Evolutionary conservation across 2,113 vertebrate species (phyloP).

Genomic region (Oreotrochilus melanogaster): DNA sequence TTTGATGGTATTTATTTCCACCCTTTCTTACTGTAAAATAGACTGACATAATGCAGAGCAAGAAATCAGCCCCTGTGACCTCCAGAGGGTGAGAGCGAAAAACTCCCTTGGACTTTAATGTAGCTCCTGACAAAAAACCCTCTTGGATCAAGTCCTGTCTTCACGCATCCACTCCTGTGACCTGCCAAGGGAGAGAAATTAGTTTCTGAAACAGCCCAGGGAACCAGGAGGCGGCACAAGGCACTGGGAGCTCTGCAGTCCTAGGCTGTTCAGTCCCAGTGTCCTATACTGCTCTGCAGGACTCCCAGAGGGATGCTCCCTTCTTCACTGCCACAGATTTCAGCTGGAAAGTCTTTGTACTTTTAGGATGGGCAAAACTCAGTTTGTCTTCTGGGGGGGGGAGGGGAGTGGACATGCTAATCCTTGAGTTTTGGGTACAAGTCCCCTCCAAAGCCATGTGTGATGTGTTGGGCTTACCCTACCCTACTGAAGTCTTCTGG

Average conservation of each 20-base stretch:
- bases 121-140: neutral
- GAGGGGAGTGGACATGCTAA: rapidly evolving
- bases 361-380: neutral
- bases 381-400: neutral
- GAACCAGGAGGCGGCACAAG: neutral
- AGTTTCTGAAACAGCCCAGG: neutral
- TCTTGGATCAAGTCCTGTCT: neutral
- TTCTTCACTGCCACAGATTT: neutral
- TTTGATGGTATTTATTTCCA: slow-evolving; percentile 28
- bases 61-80: neutral
- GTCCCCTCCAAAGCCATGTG: neutral
- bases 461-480: neutral
- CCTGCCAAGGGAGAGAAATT: neutral
- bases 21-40: slow-evolving; percentile 34
- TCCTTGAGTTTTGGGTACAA: neutral
- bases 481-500: neutral
- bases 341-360: neutral
- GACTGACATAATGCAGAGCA: slow-evolving; percentile 42
- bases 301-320: neutral
- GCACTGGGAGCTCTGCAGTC: neutral
- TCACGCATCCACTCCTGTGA: neutral
- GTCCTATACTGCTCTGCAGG: neutral
- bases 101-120: neutral
- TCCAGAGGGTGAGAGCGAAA: neutral
- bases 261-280: rapidly evolving